These are phyloP conservation scores for Sturmia bella DNA, from an alignment of 2,888 invertebrate genomes.

Conservation along the genomic window DNA sequence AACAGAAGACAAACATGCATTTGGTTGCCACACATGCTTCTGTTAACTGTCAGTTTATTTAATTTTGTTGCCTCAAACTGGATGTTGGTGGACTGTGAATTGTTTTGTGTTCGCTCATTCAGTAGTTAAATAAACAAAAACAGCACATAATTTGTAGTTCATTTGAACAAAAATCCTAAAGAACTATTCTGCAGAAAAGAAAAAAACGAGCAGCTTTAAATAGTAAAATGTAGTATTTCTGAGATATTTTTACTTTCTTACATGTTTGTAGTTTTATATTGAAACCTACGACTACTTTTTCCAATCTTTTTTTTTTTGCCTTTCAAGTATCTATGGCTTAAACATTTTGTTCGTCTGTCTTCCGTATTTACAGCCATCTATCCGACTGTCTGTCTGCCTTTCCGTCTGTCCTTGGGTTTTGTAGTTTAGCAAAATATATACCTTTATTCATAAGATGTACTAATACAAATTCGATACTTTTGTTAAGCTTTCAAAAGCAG, in stretches of 20 bases:
- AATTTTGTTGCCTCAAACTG: constrained; percentile 56
- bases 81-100: constrained; percentile 42
- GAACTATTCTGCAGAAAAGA: constrained; percentile 49
- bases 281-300: constrained; percentile 53
- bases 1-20: constrained; percentile 54
- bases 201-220: constrained; percentile 18
- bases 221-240: constrained; percentile 24
- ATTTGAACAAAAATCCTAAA: constrained; percentile 32
- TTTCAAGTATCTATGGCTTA: constrained; percentile 37
- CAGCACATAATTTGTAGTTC: constrained; percentile 68
- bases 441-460: constrained; percentile 59
- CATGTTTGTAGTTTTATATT: constrained; percentile 37
- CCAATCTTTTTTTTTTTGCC: neutral
- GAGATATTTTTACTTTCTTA: constrained; percentile 25
- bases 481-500: constrained; percentile 56
- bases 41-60: constrained; percentile 70
- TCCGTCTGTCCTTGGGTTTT: constrained; percentile 11
- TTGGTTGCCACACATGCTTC: constrained; percentile 69
- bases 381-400: neutral
- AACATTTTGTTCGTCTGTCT: constrained; percentile 21
- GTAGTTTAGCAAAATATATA: constrained; percentile 17
- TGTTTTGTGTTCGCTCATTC: constrained; percentile 34
- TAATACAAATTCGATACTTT: constrained; percentile 71
- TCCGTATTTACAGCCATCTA: constrained; percentile 4
- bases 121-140: constrained; percentile 64